These are phyloP conservation scores for Piprites chloris DNA, from an alignment of 2,113 vertebrate species.

Conservation along the genomic window DNA sequence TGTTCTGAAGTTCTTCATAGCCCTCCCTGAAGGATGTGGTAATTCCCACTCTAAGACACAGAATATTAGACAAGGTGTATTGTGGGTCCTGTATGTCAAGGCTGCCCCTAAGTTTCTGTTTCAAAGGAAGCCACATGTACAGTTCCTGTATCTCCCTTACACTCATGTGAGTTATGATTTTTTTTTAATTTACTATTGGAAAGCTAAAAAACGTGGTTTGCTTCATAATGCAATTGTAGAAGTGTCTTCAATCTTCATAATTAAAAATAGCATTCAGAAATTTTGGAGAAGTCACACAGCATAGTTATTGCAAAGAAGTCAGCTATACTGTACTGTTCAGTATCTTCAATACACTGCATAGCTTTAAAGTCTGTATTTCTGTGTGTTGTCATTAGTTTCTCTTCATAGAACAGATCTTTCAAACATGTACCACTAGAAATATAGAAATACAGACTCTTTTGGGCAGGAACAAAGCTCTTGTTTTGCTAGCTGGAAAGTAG, in stretches of 20 bases:
- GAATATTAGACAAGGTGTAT: background rate
- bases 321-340: background rate
- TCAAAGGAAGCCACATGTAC: background rate
- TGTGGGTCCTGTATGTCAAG: background rate
- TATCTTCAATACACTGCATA: background rate
- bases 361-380: background rate
- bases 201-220: background rate
- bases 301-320: background rate
- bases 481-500: background rate
- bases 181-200: background rate
- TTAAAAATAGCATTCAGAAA: background rate
- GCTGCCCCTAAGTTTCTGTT: background rate
- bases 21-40: background rate
- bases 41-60: background rate
- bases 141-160: background rate
- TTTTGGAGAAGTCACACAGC: background rate
- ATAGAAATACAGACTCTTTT: background rate
- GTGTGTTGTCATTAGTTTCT: background rate
- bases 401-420: background rate
- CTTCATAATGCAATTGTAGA: background rate
- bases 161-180: accelerated
- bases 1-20: background rate
- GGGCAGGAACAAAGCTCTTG: background rate
- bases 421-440: background rate
- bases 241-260: background rate